Percentiles rank a stretch among this genome's conserved stretches.
phyloP scores from a whole-genome alignment of 2,797 vertebrate species.

The Anableps anableps region DNA sequence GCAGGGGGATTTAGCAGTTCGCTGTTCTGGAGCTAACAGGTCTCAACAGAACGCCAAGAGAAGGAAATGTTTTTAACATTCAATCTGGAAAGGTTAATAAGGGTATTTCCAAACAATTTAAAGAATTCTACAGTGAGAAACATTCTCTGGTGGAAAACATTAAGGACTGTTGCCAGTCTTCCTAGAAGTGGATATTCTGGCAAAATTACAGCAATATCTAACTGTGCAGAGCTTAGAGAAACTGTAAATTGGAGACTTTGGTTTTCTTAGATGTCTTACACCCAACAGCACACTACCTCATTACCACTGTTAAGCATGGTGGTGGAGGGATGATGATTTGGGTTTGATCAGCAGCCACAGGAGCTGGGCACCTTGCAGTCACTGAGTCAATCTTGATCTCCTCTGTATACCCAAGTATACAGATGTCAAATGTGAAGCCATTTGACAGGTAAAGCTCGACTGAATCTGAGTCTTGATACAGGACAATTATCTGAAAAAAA shows the following conservation, averaged over 20 bases:
- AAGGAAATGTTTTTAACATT: not conserved
- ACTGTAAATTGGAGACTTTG: not conserved
- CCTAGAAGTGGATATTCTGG: not conserved
- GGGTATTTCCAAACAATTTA: not conserved
- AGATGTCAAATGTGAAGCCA: not conserved
- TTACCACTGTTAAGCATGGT: no score
- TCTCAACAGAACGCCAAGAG: not conserved
- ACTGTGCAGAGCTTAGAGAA: not conserved
- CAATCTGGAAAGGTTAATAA: not conserved
- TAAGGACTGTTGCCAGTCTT: not conserved
- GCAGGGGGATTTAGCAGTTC: not conserved
- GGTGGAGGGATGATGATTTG: no score
- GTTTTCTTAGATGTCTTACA: no score
- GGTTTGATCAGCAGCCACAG: no score
- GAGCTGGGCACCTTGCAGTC: no score
- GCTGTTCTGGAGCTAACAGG: not conserved
- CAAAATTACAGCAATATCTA: not conserved
- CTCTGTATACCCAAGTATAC: no score
- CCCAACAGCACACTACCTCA: no score
- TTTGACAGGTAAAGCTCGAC: not conserved
- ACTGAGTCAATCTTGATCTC: no score
- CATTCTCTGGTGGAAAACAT: no score
- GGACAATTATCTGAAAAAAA: not conserved
- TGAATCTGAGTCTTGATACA: not conserved
- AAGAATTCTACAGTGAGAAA: not conserved